phyloP scores from a whole-genome alignment of 2,113 vertebrate genomes.

The Columbina picui region DNA sequence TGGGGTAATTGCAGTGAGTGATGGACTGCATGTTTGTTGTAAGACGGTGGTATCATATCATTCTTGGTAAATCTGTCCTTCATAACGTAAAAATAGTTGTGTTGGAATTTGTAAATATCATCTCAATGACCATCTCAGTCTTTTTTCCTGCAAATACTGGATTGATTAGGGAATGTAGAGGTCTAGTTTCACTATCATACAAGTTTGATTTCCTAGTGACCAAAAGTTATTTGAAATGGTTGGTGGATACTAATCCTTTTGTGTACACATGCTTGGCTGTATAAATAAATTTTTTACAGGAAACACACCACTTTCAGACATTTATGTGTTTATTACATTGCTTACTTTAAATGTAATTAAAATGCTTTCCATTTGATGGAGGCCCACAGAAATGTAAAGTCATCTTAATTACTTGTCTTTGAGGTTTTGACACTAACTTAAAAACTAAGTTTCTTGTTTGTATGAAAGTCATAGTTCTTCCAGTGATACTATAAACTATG shows the following conservation, averaged over 20 bases:
- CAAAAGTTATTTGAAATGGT: not conserved
- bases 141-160: not conserved
- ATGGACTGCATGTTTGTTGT: not conserved
- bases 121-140: not conserved
- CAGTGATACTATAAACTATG: not conserved
- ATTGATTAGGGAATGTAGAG: not conserved
- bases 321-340: constrained; percentile 22
- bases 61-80: not conserved
- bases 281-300: constrained; percentile 30
- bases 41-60: not conserved
- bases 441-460: not conserved
- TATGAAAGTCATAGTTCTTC: not conserved
- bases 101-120: not conserved
- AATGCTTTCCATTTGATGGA: constrained; percentile 24
- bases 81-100: not conserved
- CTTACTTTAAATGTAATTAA: constrained; percentile 26
- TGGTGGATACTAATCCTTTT: not conserved
- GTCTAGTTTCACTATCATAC: not conserved
- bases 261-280: not conserved
- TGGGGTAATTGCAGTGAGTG: not conserved
- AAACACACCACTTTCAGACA: constrained; percentile 3
- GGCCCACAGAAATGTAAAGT: not conserved
- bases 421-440: not conserved
- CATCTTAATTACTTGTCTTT: not conserved
- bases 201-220: not conserved